Percentiles rank a stretch among this genome's conserved stretches.
phyloP scores from a whole-genome alignment of 2,797 vertebrate species.

The Remorina albescens region DNA sequence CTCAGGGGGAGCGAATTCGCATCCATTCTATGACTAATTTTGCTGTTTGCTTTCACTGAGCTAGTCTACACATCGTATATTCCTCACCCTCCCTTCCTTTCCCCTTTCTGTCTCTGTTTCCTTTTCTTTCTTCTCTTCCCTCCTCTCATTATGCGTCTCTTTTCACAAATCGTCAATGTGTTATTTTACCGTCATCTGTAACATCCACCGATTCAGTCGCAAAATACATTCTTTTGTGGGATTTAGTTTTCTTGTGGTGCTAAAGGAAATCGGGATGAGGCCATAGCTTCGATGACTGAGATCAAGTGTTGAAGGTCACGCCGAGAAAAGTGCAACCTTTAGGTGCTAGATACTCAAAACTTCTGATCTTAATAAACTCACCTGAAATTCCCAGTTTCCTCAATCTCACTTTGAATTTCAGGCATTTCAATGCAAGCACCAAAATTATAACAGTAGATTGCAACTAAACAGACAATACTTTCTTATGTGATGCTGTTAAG shows the following conservation, averaged over 20 bases:
- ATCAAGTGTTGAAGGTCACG: slow-evolving; percentile 33
- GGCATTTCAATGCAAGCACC: background rate
- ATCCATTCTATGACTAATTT: slow-evolving; percentile 79
- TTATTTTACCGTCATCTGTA: slow-evolving; percentile 57
- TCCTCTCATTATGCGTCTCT: slow-evolving; percentile 61
- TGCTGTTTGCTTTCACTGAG: slow-evolving; percentile 79
- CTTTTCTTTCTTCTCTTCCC: slow-evolving; percentile 59
- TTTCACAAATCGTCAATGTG: slow-evolving; percentile 65
- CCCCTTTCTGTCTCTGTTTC: slow-evolving; percentile 59
- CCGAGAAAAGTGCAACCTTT: slow-evolving; percentile 5
- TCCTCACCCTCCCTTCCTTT: slow-evolving; percentile 45
- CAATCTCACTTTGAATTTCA: slow-evolving; percentile 5
- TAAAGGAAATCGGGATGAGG: slow-evolving; percentile 25
- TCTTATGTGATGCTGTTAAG: background rate
- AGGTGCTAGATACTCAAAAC: slow-evolving; percentile 7
- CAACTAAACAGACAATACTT: background rate
- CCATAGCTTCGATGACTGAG: slow-evolving; percentile 8
- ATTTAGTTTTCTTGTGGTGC: slow-evolving; percentile 39
- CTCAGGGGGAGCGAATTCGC: slow-evolving; percentile 81
- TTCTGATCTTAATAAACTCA: slow-evolving; percentile 6
- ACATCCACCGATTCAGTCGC: slow-evolving; percentile 43
- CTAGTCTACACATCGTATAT: slow-evolving; percentile 75
- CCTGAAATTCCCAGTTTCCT: no score
- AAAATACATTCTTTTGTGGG: slow-evolving; percentile 54
- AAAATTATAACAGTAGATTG: background rate